Evolutionary conservation across 2,888 invertebrate species (phyloP).

Genomic region (Tillus elongatus): DNA sequence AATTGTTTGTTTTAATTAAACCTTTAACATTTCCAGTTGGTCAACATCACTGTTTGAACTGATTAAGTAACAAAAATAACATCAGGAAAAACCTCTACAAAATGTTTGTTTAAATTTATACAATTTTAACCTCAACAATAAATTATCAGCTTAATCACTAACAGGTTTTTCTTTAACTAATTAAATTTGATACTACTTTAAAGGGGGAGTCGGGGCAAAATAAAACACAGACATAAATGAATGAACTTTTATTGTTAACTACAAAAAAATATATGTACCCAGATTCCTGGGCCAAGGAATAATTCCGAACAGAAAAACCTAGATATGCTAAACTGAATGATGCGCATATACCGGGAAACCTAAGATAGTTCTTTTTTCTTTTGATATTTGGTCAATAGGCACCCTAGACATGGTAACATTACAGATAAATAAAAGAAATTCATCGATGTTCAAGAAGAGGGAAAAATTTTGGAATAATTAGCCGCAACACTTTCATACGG

Average conservation of each 20-base stretch:
- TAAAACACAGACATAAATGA: neutral
- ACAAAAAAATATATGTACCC: constrained; percentile 3
- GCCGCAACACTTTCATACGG: constrained; percentile 29
- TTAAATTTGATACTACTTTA: neutral
- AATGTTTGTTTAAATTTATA: no score
- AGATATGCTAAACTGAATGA: constrained; percentile 2
- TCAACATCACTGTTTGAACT: no score
- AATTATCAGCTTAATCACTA: no score
- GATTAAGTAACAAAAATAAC: no score
- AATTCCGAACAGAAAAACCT: constrained; percentile 9
- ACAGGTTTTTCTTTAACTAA: no score
- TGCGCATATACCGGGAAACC: neutral
- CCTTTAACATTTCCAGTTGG: no score
- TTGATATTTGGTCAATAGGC: constrained; percentile 24
- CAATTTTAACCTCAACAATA: no score
- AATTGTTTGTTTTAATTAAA: no score
- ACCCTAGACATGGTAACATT: constrained; percentile 40
- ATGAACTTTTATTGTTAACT: neutral
- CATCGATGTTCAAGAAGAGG: constrained; percentile 34
- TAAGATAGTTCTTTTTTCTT: neutral
- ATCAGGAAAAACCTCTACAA: no score
- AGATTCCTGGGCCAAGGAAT: neutral
- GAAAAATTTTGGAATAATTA: constrained; percentile 18
- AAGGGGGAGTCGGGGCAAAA: neutral
- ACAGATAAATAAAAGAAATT: constrained; percentile 19